Conservation (phyloP, 2,888 invertebrate genomes). For the Cheilosia grossa region DNA sequence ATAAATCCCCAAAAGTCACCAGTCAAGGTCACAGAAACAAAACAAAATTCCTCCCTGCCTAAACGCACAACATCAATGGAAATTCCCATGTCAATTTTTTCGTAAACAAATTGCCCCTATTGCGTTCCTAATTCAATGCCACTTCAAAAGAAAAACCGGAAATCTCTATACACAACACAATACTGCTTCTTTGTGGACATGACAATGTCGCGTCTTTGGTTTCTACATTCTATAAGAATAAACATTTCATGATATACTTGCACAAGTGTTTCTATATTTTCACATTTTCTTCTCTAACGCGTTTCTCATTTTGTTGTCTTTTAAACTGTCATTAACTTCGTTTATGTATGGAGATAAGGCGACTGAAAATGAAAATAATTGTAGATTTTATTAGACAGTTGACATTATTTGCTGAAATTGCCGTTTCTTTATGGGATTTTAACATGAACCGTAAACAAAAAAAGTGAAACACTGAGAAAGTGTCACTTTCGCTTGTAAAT, state of each 20-base stretch:
- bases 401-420: conserved; percentile 3
- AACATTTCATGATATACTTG: conserved; percentile 10
- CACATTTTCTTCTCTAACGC: not conserved
- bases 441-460: not conserved
- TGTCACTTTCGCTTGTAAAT: conserved; percentile 36
- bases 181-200: not conserved
- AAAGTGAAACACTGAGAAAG: conserved; percentile 12
- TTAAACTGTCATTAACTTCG: conserved; percentile 13
- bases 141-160: conserved; percentile 43
- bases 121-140: conserved; percentile 8
- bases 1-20: not conserved
- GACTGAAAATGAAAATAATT: not conserved
- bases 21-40: conserved; percentile 23
- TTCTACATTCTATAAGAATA: conserved; percentile 22
- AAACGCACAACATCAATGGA: conserved; percentile 15
- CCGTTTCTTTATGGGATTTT: not conserved
- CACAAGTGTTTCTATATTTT: conserved; percentile 25
- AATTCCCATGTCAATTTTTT: conserved; percentile 36
- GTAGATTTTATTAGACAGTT: not conserved
- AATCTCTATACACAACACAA: conserved; percentile 11
- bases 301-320: conserved; percentile 10
- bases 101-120: conserved; percentile 3
- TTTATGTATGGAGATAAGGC: conserved; percentile 11
- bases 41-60: not conserved
- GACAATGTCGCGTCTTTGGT: not conserved